These are phyloP conservation scores for Lucilia cuprina DNA, from an alignment of 1,140 invertebrate genomes.

Conservation along the genomic window DNA sequence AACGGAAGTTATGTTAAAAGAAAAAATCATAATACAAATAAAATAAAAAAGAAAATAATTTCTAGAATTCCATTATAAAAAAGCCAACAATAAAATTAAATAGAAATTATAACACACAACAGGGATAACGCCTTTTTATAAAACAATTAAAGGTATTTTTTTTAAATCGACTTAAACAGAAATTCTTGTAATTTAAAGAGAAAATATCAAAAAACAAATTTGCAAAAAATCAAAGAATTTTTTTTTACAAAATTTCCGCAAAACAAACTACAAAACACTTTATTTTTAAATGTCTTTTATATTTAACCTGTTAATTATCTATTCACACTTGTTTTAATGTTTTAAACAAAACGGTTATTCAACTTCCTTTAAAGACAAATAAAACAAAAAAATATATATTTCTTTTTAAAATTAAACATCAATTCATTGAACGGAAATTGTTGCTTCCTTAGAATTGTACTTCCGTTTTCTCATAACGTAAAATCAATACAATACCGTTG, in stretches of 20 bases:
- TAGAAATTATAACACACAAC: too few species aligned
- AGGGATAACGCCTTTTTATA: too few species aligned
- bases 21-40: too few species aligned
- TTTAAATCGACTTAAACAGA: too few species aligned
- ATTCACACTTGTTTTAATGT: slow-evolving; percentile 2
- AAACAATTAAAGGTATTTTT: not conserved
- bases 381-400: not conserved
- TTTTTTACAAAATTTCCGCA: not conserved
- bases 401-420: not conserved
- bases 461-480: slow-evolving; percentile 3
- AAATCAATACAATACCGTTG: not conserved
- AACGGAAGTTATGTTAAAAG: too few species aligned
- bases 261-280: not conserved
- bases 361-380: not conserved
- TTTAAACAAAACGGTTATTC: not conserved
- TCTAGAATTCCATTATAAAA: too few species aligned
- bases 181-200: not conserved
- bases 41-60: too few species aligned
- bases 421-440: not conserved
- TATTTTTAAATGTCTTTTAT: not conserved
- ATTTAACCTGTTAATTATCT: slow-evolving; percentile 15
- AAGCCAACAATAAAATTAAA: too few species aligned
- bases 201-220: not conserved
- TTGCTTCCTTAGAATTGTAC: slow-evolving; percentile 9
- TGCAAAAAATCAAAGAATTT: not conserved